Evolutionary conservation across 2,888 invertebrate species (phyloP).

Genomic region (Pristionchus exspectatus): DNA sequence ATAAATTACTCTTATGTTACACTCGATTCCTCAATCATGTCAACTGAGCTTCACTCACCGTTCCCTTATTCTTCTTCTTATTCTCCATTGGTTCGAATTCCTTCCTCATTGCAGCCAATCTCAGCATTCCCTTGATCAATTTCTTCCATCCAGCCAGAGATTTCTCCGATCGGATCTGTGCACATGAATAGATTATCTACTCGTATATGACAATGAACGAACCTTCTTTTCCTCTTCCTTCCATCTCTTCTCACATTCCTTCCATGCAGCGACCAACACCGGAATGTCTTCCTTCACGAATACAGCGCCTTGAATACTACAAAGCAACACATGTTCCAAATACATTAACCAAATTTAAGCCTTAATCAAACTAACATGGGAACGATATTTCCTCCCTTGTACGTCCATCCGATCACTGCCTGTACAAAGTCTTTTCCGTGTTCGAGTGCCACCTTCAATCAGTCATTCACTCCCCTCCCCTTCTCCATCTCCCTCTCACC

Average conservation of each 20-base stretch:
- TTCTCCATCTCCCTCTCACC: not conserved
- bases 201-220: not conserved
- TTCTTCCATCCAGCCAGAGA: slow-evolving; percentile 38
- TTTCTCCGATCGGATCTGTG: slow-evolving; percentile 12
- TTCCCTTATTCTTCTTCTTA: slow-evolving; percentile 41
- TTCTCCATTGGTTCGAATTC: slow-evolving; percentile 49
- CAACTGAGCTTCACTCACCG: not conserved
- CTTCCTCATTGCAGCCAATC: slow-evolving; percentile 44
- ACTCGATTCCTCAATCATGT: not conserved
- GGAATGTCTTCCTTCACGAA: slow-evolving; percentile 93
- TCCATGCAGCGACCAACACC: slow-evolving; percentile 91
- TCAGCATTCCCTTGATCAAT: slow-evolving; percentile 46
- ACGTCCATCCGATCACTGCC: slow-evolving; percentile 96
- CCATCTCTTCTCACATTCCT: slow-evolving; percentile 81
- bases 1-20: not conserved
- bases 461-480: not conserved
- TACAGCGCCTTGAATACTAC: slow-evolving; percentile 89
- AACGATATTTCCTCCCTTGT: slow-evolving; percentile 85
- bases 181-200: not conserved
- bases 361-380: slow-evolving; percentile 79
- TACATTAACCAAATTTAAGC: not conserved
- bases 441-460: slow-evolving; percentile 89
- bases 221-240: slow-evolving; percentile 64
- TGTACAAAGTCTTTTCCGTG: slow-evolving; percentile 93
- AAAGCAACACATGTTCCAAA: slow-evolving; percentile 54